phyloP scores from a whole-genome alignment of 2,113 vertebrate species.

The Setophaga coronata region DNA sequence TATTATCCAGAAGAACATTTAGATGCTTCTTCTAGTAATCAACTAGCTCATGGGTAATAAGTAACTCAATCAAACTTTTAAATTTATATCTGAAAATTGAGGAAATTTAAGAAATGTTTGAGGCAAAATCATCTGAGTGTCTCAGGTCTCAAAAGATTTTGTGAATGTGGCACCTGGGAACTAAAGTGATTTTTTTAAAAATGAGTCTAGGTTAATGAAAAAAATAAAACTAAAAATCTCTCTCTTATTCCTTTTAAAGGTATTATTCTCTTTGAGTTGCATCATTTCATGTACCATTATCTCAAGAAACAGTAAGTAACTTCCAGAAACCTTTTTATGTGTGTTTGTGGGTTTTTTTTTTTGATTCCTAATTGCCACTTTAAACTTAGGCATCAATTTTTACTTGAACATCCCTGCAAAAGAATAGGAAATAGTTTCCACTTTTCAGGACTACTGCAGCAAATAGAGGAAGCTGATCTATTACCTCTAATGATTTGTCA shows the following conservation, averaged over 20 bases:
- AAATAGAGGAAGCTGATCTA: not conserved
- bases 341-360: not conserved
- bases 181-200: not conserved
- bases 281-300: not conserved
- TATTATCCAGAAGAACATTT: not conserved
- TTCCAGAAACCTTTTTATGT: not conserved
- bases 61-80: not conserved
- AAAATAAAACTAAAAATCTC: not conserved
- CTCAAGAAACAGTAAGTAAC: not conserved
- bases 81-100: not conserved
- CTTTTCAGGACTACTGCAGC: not conserved
- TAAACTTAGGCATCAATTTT: not conserved
- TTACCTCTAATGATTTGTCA: not conserved
- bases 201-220: not conserved
- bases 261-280: not conserved
- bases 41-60: not conserved
- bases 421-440: not conserved
- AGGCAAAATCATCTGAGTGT: not conserved
- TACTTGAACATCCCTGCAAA: not conserved
- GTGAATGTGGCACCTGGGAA: not conserved
- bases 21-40: not conserved
- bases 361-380: not conserved
- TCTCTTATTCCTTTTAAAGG: not conserved
- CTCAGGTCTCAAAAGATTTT: not conserved
- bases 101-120: not conserved